Percentiles rank a stretch among this genome's conserved stretches.
These are phyloP conservation scores for Setophaga kirtlandii DNA, from an alignment of 2,113 vertebrate species.

Conservation along the genomic window DNA sequence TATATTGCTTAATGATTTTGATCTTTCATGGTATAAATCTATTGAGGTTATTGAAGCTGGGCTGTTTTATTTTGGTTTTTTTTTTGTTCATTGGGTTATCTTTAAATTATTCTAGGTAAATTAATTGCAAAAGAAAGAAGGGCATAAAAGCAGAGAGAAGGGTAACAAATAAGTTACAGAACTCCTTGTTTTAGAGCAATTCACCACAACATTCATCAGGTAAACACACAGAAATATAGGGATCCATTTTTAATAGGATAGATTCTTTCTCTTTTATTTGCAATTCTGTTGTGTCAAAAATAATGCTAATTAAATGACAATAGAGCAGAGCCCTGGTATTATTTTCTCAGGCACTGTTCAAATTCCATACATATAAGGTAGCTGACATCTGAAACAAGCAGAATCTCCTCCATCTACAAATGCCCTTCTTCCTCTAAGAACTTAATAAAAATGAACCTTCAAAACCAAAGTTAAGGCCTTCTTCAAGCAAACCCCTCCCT, in stretches of 20 bases:
- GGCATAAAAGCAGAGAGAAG: not conserved
- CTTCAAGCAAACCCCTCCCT: not conserved
- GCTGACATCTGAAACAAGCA: not conserved
- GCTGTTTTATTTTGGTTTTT: not conserved
- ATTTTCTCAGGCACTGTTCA: not conserved
- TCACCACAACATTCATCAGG: not conserved
- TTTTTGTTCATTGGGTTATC: not conserved
- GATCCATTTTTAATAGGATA: not conserved
- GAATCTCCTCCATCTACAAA: not conserved
- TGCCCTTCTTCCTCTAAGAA: not conserved
- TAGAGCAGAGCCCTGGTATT: not conserved
- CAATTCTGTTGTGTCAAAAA: not conserved
- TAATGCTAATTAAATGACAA: not conserved
- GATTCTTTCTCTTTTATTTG: not conserved
- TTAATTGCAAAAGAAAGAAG: not conserved
- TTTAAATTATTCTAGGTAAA: not conserved
- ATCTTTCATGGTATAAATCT: not conserved
- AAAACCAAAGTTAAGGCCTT: not conserved
- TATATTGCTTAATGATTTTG: not conserved
- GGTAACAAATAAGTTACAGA: not conserved
- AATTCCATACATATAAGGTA: not conserved
- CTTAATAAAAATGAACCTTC: not conserved
- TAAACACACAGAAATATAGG: not conserved
- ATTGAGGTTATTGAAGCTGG: not conserved
- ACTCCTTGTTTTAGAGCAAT: not conserved